Conservation (phyloP, 2,888 invertebrate genomes). For the Dione vanillae region DNA sequence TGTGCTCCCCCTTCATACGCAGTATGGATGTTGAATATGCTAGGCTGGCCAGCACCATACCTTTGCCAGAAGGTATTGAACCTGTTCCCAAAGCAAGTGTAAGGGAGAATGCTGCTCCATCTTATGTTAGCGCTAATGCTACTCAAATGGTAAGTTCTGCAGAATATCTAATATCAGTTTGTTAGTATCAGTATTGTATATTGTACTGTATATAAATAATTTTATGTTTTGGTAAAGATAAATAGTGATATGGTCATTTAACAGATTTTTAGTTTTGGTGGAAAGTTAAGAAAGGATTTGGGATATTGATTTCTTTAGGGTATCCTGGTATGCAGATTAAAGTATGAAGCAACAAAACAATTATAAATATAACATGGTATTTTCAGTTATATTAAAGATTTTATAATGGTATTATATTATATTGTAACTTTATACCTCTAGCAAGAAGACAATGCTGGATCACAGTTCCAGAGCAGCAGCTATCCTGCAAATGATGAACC, state of each 20-base stretch:
- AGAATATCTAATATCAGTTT: too few relatives aligned
- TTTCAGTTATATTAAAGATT: too few relatives aligned
- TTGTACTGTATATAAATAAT: too few relatives aligned
- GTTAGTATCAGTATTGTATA: too few relatives aligned
- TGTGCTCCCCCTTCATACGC: conserved; percentile 93
- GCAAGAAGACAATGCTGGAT: conserved; percentile 14
- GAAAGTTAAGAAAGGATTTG: too few relatives aligned
- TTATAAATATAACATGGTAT: too few relatives aligned
- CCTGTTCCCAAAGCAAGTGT: conserved; percentile 84
- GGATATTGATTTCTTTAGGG: too few relatives aligned
- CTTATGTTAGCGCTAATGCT: conserved; percentile 76
- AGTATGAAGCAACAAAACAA: too few relatives aligned
- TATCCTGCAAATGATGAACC: background rate
- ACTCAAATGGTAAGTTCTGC: conserved; percentile 31
- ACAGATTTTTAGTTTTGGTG: too few relatives aligned
- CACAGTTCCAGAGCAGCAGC: background rate
- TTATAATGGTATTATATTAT: background rate
- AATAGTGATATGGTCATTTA: too few relatives aligned
- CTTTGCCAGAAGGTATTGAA: conserved; percentile 66
- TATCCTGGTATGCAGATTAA: too few relatives aligned
- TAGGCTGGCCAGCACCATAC: conserved; percentile 72
- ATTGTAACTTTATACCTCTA: background rate
- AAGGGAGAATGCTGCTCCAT: conserved; percentile 88
- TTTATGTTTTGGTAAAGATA: too few relatives aligned
- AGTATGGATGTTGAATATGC: conserved; percentile 97